Evolutionary conservation across 1,140 invertebrate species (phyloP).

Genomic region (Proctacanthus coquilletti): DNA sequence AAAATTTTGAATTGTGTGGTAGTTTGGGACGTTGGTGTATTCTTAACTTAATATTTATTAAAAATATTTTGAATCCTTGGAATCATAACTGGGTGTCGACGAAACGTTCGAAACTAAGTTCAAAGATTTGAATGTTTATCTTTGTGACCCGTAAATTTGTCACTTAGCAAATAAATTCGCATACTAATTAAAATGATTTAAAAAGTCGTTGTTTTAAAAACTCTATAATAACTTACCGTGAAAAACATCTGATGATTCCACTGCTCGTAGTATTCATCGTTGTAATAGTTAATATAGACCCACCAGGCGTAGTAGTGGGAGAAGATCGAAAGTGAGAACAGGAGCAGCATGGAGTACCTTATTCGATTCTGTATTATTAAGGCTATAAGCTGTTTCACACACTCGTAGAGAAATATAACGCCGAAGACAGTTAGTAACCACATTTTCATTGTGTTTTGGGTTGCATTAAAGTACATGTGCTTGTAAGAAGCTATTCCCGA

Average conservation of each 20-base stretch:
- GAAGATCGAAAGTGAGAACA: constrained; percentile 55
- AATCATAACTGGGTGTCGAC: too few species aligned
- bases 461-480: constrained; percentile 73
- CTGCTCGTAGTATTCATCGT: constrained; percentile 64
- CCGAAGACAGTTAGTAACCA: constrained; percentile 53
- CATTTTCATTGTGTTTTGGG: constrained; percentile 56
- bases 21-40: too few species aligned
- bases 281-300: constrained; percentile 71
- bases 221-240: constrained; percentile 33
- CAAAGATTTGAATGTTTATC: too few species aligned
- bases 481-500: constrained; percentile 58
- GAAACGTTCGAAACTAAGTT: too few species aligned
- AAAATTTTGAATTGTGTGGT: too few species aligned
- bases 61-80: too few species aligned
- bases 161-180: too few species aligned
- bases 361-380: constrained; percentile 39
- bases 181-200: too few species aligned
- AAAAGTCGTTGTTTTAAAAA: too few species aligned
- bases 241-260: constrained; percentile 66
- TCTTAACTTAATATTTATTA: too few species aligned
- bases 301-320: constrained; percentile 77
- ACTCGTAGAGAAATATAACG: constrained; percentile 54
- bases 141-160: too few species aligned
- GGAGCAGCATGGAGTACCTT: constrained; percentile 49
- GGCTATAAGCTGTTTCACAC: constrained; percentile 43